phyloP scores from a whole-genome alignment of 2,113 vertebrate genomes.

The Tragelaphus scriptus region DNA sequence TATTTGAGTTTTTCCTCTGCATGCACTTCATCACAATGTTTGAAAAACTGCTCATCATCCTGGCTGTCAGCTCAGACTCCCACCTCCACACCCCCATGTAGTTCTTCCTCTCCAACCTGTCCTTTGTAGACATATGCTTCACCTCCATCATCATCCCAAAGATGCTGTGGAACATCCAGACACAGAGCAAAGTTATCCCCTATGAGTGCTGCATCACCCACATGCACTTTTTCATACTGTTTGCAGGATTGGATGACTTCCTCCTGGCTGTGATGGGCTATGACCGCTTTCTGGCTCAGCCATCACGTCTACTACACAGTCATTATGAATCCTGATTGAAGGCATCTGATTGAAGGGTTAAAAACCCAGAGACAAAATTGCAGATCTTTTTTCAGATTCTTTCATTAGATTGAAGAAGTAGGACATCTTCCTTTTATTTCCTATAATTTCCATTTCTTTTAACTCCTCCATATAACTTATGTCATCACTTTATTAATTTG shows the following conservation, averaged over 20 bases:
- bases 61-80: too few species aligned
- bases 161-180: too few species aligned
- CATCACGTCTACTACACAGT: neutral
- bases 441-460: neutral
- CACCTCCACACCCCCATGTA: too few species aligned
- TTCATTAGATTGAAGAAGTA: neutral
- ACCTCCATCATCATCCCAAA: too few species aligned
- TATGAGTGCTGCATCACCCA: too few species aligned
- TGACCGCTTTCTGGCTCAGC: neutral
- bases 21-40: neutral
- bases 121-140: too few species aligned
- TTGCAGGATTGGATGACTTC: neutral
- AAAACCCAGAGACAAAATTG: neutral
- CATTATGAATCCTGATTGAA: neutral
- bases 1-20: neutral
- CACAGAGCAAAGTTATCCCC: too few species aligned
- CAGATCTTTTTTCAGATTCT: neutral
- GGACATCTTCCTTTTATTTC: neutral
- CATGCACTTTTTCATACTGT: neutral
- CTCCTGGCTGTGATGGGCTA: neutral
- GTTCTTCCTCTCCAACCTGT: too few species aligned
- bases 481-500: neutral
- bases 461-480: neutral
- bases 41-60: neutral
- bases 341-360: rapidly evolving